A percentile compares a stretch with the other conserved stretches of the same genome.
Evolutionary conservation across 2,888 invertebrate genomes (phyloP).

Genomic region (Ectemnius cavifrons): DNA sequence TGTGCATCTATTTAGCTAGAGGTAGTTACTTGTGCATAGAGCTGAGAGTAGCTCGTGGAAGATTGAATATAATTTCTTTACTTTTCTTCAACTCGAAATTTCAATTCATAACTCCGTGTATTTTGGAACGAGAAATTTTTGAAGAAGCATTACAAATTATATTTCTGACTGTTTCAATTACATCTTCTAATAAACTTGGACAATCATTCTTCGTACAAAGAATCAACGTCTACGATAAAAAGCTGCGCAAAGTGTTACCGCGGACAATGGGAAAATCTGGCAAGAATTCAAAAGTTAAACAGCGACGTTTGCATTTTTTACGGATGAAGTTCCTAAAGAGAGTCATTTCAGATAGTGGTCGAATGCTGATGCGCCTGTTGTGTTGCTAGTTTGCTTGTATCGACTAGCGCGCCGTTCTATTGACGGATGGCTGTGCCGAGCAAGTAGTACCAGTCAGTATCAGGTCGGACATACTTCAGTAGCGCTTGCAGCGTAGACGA

Average conservation of each 20-base stretch:
- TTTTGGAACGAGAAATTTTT: too few species aligned
- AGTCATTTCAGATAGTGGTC: conserved; percentile 44
- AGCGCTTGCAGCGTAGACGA: conserved; percentile 10
- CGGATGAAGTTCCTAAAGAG: conserved; percentile 27
- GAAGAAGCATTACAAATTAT: too few species aligned
- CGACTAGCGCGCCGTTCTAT: conserved; percentile 55
- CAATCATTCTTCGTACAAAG: too few species aligned
- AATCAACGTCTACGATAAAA: too few species aligned
- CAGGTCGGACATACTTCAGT: conserved; percentile 58
- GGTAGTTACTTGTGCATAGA: conserved; percentile 35
- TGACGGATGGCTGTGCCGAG: conserved; percentile 51
- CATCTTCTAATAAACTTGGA: too few species aligned
- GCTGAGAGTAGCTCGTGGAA: neutral
- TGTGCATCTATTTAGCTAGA: conserved; percentile 36
- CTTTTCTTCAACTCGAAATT: too few species aligned
- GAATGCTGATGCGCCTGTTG: conserved; percentile 11
- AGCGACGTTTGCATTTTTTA: conserved; percentile 38
- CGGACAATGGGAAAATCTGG: conserved; percentile 51
- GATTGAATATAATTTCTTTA: too few species aligned
- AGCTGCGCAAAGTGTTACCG: too few species aligned
- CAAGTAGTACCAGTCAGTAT: conserved; percentile 69
- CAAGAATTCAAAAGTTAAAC: conserved; percentile 50
- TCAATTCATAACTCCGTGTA: too few species aligned
- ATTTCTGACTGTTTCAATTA: too few species aligned
- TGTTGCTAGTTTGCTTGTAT: conserved; percentile 35